Evolutionary conservation across 2,888 invertebrate genomes (phyloP).

Genomic region (Lepetodrilus schrolli): DNA sequence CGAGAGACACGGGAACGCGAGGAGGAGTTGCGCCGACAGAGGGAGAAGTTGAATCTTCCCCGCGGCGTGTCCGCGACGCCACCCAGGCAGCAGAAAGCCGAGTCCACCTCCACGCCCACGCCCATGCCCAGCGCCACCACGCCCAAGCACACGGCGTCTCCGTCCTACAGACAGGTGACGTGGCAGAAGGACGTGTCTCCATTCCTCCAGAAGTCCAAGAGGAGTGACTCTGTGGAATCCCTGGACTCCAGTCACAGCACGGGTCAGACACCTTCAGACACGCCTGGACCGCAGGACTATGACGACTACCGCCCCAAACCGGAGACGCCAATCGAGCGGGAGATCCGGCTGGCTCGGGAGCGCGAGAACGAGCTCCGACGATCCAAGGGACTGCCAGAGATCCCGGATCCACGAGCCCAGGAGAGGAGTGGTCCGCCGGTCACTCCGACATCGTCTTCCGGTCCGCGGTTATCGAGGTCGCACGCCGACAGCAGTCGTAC

Average conservation of each 20-base stretch:
- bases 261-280: slow-evolving; percentile 36
- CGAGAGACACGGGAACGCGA: slow-evolving; percentile 77
- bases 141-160: neutral
- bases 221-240: slow-evolving; percentile 52
- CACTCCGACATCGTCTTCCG: neutral
- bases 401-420: slow-evolving; percentile 44
- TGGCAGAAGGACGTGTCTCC: slow-evolving; percentile 60
- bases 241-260: slow-evolving; percentile 52
- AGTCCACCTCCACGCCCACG: neutral
- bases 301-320: slow-evolving; percentile 41
- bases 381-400: slow-evolving; percentile 67
- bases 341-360: slow-evolving; percentile 77
- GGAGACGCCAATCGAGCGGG: slow-evolving; percentile 78
- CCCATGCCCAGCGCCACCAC: slow-evolving; percentile 12
- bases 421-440: slow-evolving; percentile 27
- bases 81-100: slow-evolving; percentile 8
- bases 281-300: slow-evolving; percentile 19
- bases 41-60: slow-evolving; percentile 17
- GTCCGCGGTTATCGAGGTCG: neutral
- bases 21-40: slow-evolving; percentile 74
- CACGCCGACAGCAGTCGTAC: slow-evolving; percentile 40
- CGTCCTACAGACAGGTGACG: slow-evolving; percentile 31
- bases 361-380: slow-evolving; percentile 77
- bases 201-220: slow-evolving; percentile 41
- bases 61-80: neutral